Percentiles rank a stretch among this genome's conserved stretches.
Evolutionary conservation across 2,888 invertebrate species (phyloP).

Genomic region (Eretmocerus hayati): DNA sequence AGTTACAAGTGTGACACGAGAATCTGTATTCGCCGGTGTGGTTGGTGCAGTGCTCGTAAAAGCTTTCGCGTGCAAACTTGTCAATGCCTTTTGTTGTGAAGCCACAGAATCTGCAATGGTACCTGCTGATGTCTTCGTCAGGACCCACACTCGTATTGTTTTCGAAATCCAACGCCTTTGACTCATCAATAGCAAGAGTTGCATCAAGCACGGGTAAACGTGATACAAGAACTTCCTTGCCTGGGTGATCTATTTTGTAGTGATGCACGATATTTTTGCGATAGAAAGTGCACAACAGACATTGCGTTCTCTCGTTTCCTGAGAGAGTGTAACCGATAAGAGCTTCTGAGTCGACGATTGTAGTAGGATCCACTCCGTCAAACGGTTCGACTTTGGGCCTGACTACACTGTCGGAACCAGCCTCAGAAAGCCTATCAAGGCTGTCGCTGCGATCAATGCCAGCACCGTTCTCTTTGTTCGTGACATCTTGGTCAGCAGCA

Average conservation of each 20-base stretch:
- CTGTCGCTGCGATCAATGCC: not conserved
- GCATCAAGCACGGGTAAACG: slow-evolving; percentile 53
- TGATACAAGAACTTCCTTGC: slow-evolving; percentile 60
- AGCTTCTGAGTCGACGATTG: slow-evolving; percentile 14
- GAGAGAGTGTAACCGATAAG: slow-evolving; percentile 14
- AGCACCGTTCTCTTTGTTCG: slow-evolving; percentile 1
- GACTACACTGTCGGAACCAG: slow-evolving; percentile 1
- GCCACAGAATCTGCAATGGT: slow-evolving; percentile 40
- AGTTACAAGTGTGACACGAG: slow-evolving; percentile 57
- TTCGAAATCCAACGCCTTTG: slow-evolving; percentile 47
- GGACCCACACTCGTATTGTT: not conserved
- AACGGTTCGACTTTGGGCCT: not conserved
- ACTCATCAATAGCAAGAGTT: slow-evolving; percentile 52
- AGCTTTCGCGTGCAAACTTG: slow-evolving; percentile 41
- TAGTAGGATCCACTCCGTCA: slow-evolving; percentile 6
- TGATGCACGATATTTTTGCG: slow-evolving; percentile 61
- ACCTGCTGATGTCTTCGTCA: slow-evolving; percentile 19
- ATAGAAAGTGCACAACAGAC: slow-evolving; percentile 56
- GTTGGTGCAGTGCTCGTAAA: slow-evolving; percentile 66
- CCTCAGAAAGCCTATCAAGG: slow-evolving; percentile 12
- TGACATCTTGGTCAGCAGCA: not conserved
- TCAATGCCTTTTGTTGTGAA: slow-evolving; percentile 28
- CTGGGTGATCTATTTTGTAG: slow-evolving; percentile 59
- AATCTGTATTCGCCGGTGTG: slow-evolving; percentile 76
- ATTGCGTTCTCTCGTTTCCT: slow-evolving; percentile 44